Base-by-base conservation (phyloP, 2,888 invertebrate species). In the Trichopoda pennipes region DNA sequence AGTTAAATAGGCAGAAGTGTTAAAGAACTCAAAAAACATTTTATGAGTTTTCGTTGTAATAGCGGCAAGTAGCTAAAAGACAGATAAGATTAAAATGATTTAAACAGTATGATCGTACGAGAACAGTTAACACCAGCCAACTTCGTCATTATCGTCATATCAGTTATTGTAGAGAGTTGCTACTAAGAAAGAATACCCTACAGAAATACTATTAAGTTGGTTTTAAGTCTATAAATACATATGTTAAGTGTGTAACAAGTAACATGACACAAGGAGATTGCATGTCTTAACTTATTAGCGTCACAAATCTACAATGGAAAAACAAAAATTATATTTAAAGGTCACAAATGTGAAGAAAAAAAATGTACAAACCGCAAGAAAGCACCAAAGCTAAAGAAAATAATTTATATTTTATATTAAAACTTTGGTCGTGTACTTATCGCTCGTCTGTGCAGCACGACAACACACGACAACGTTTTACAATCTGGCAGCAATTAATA, bases 231-330 rank as follows among this genome's bases (percentile, higher is more conserved):
- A 44, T 44, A 6, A n/a, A 16, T 38, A 12, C 12, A 16, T 38
- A 12, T 38, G 10, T 38, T 2, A 12, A 38, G 1, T 12, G 12
- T 12, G 38, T 44, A 14, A 14, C 42, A 44, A 12, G 38, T 38
- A 38, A 38, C 38, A 38, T 38, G 42, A n/a, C 42, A 16, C 16
- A 16, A 44, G 16, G 6, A 17, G 17, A 56, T 82, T 75, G 82
- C 82, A 82, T 82, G 82, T 79, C 75, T 78, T 55, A 47, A 70
- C 82, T 79, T 78, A 82, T 82, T 82, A 82, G 82, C 82, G 82
- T 82, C 82, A 82, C 78, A 82, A 79, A 82, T 82, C 70, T 72
- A 79, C 55, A 72, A 69, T 73, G 51, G 47, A 55, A 77, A 69
- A 58, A 61, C 23, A 74, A 69, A 69, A 68, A 68, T 49, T n/a